phyloP scores from a whole-genome alignment of 1,140 invertebrate species.

The Subanguina moxae region DNA sequence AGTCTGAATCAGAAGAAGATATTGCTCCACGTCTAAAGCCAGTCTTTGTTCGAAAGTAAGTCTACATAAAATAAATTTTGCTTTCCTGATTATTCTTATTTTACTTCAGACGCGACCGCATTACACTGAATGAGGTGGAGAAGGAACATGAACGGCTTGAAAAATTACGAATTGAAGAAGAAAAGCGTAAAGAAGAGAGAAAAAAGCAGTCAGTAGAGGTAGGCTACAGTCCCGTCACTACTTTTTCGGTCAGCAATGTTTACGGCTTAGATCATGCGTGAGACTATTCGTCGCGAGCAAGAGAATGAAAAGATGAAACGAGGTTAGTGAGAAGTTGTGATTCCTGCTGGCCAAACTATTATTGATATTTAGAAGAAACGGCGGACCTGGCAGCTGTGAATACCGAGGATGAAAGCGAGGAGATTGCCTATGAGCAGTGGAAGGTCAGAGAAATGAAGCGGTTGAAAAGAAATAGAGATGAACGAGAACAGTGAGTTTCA shows the following conservation, averaged over 20 bases:
- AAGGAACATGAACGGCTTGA: constrained; percentile 78
- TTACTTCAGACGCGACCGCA: constrained; percentile 76
- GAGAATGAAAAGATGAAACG: constrained; percentile 65
- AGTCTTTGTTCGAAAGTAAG: constrained; percentile 83
- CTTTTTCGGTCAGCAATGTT: not conserved
- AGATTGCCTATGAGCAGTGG: constrained; percentile 90
- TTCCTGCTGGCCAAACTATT: too few species aligned
- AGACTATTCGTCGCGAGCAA: constrained; percentile 68
- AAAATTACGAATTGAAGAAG: constrained; percentile 73
- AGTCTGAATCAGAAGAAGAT: constrained; percentile 73
- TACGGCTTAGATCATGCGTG: constrained; percentile 72
- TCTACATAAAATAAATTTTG: not conserved
- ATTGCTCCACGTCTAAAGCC: constrained; percentile 84
- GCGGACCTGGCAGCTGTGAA: constrained; percentile 75
- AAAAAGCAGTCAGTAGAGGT: constrained; percentile 76
- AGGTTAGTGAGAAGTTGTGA: too few species aligned
- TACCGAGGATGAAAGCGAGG: constrained; percentile 95
- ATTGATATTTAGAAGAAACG: constrained; percentile 47
- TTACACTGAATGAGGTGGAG: constrained; percentile 90
- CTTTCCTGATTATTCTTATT: constrained; percentile 20
- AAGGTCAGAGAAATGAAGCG: constrained; percentile 91
- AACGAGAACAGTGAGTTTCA: constrained; percentile 75
- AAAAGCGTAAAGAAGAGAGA: constrained; percentile 76
- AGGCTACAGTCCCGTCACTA: constrained; percentile 18
- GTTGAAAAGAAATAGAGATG: constrained; percentile 89